phyloP scores from a whole-genome alignment of 2,888 invertebrate species.

The Agonopterix subpropinquella region DNA sequence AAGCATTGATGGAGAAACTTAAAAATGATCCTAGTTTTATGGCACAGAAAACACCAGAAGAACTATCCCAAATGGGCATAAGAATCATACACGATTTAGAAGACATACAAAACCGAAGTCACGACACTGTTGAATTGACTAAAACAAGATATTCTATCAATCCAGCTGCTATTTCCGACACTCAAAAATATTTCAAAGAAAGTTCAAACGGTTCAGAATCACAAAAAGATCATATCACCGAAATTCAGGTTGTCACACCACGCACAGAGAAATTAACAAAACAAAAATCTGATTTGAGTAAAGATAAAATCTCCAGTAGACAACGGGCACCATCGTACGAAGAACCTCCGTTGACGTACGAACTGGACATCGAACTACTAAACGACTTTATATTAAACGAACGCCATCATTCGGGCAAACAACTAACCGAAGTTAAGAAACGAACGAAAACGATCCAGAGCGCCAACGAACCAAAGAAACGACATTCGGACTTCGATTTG shows the following conservation, averaged over 20 bases:
- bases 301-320: constrained; percentile 56
- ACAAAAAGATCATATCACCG: constrained; percentile 79
- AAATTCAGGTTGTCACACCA: constrained; percentile 81
- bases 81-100: constrained; percentile 59
- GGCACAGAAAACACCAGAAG: constrained; percentile 62
- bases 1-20: constrained; percentile 61
- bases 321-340: constrained; percentile 51
- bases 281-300: constrained; percentile 34
- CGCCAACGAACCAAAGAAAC: constrained; percentile 62
- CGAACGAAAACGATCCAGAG: constrained; percentile 46
- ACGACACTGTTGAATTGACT: constrained; percentile 49
- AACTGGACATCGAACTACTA: constrained; percentile 60
- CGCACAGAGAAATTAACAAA: constrained; percentile 48
- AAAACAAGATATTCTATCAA: constrained; percentile 66
- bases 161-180: constrained; percentile 52
- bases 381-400: constrained; percentile 69
- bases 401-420: constrained; percentile 58
- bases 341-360: constrained; percentile 56
- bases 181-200: constrained; percentile 45
- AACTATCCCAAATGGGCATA: constrained; percentile 59
- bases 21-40: constrained; percentile 66
- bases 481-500: constrained; percentile 68
- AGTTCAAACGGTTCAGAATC: constrained; percentile 25
- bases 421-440: constrained; percentile 50
- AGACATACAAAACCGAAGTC: constrained; percentile 45